These are phyloP conservation scores for Poeciliopsis prolifica DNA, from an alignment of 2,113 vertebrate species.

Conservation along the genomic window DNA sequence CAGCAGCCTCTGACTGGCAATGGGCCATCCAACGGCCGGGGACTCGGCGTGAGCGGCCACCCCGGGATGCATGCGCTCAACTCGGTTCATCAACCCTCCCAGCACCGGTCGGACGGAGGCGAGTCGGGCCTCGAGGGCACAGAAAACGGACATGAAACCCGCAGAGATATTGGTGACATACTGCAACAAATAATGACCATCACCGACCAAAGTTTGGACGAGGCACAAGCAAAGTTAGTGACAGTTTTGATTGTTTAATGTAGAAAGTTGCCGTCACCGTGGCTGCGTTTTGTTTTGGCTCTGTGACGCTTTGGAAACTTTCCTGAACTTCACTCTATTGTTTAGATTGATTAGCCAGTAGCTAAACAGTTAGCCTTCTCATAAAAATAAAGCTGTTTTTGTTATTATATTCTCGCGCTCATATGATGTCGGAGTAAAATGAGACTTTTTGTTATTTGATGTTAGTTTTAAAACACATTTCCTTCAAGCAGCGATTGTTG, in stretches of 20 bases:
- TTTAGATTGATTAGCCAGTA: conserved; percentile 35
- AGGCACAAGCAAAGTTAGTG: conserved; percentile 95
- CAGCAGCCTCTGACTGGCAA: conserved; percentile 83
- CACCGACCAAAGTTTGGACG: conserved; percentile 99
- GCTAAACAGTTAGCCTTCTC: background rate
- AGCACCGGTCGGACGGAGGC: conserved; percentile 75
- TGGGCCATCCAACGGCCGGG: conserved; percentile 81
- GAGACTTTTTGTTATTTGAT: background rate
- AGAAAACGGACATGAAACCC: conserved; percentile 91
- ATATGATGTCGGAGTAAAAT: fast-evolving
- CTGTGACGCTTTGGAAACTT: conserved; percentile 66
- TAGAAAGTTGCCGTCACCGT: background rate
- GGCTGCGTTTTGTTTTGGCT: conserved; percentile 31
- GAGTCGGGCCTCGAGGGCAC: conserved; percentile 90
- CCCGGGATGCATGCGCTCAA: conserved; percentile 78
- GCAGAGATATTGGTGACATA: conserved; percentile 95
- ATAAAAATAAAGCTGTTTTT: background rate
- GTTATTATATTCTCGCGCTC: fast-evolving
- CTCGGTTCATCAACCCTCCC: conserved; percentile 73
- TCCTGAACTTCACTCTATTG: conserved; percentile 61
- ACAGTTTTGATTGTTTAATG: conserved; percentile 5
- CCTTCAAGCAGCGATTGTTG: background rate
- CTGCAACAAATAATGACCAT: conserved; percentile 99
- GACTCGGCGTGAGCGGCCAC: conserved; percentile 77
- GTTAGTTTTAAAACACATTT: background rate